Evolutionary conservation across 2,797 vertebrate genomes (phyloP), one percentile per base, ranked within the genome.

Genomic region (Chloroceryle amazona): DNA sequence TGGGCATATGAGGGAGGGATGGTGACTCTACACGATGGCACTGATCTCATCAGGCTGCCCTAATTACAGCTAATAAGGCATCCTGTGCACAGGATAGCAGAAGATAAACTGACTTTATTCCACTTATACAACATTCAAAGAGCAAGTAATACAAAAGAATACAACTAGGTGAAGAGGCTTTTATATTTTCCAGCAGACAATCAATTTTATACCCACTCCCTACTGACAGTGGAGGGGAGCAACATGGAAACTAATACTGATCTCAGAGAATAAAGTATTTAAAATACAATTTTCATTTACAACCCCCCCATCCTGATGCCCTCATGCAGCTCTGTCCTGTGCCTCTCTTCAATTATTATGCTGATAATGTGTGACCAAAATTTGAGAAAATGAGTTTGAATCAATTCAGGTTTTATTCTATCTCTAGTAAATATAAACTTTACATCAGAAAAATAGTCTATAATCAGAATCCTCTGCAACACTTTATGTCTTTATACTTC

Each of bases 251-350:
- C 3, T 10, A 15, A 68, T 65, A 44, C 29, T 57, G 22, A 67
- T 47, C 39, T 89, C 52, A 81, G 21, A 91, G 18, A 58, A 89
- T 71, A 28, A 57, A 26, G 10, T 5, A 3, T 3, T 57, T 46
- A 20, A 52, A 86, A 39, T 21, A 70, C 1, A 62, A 13, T 54
- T 86, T 44, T 62, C 8, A 21, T 66, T 86, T 92, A 41, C 52
- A 37, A 49, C 2, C 4, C 12, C 12, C 7, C n/a, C 4, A 2
- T 1, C 13, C 17, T 1, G 3, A 22, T 60, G 9, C 6, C 33
- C 15, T 79, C 1, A 3, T 22, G 52, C 28, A 67, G 20, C 25
- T 72, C 17, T 68, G 16, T 76, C 58, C 46, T 75, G 17, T 11
- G 62, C 9, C 6, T 73, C 31, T 16, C 10, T 83, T 75, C 26